These are phyloP conservation scores for Xenus cinereus DNA, from an alignment of 2,113 vertebrate genomes.

Conservation along the genomic window DNA sequence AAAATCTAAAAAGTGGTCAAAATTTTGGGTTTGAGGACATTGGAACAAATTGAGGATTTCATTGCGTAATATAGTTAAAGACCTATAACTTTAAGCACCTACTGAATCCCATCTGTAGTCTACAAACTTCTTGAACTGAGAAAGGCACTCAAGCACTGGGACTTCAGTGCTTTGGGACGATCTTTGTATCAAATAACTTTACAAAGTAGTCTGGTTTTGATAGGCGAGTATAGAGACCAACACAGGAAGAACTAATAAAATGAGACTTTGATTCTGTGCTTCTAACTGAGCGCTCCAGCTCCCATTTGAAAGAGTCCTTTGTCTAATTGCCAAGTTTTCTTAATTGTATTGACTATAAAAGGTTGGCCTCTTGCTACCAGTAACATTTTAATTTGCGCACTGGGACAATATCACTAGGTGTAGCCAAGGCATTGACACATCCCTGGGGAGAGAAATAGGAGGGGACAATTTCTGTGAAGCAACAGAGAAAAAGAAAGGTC, in stretches of 20 bases:
- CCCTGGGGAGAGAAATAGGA: neutral
- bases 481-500: neutral
- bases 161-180: neutral
- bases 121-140: neutral
- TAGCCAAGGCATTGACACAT: neutral
- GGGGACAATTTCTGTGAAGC: neutral
- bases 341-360: neutral
- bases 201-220: conserved; percentile 1
- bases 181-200: neutral
- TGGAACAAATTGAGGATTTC: neutral
- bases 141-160: neutral
- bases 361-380: neutral
- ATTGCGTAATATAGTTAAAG: neutral
- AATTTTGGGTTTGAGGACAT: neutral
- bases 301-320: neutral
- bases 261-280: neutral
- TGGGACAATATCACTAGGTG: neutral
- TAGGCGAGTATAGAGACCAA: neutral
- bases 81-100: neutral
- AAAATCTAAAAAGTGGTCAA: neutral
- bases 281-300: neutral
- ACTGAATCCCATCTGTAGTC: neutral
- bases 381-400: neutral
- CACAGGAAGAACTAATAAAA: neutral
- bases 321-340: neutral